phyloP scores from a whole-genome alignment of 2,797 vertebrate species.

The Macrochelys suwanniensis region DNA sequence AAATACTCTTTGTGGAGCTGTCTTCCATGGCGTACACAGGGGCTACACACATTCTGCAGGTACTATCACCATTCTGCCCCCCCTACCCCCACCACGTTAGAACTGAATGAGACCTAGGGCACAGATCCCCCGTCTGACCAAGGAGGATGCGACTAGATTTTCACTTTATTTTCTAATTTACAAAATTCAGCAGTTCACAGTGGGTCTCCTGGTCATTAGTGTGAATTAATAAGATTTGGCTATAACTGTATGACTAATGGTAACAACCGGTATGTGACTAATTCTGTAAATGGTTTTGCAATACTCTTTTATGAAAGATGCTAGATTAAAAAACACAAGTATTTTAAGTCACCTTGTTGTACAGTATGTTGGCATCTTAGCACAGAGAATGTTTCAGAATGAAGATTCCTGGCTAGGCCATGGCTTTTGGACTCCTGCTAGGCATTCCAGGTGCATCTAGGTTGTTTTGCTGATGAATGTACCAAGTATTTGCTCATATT shows the following conservation, averaged over 20 bases:
- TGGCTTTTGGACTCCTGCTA: neutral
- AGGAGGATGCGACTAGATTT: neutral
- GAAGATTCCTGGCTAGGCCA: rapidly evolving
- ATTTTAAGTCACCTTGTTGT: neutral
- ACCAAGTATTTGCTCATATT: neutral
- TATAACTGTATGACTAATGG: conserved; percentile 25
- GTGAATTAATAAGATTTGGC: conserved; percentile 26
- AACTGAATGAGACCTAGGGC: rapidly evolving
- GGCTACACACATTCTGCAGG: neutral
- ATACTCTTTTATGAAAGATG: neutral
- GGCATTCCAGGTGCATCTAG: neutral
- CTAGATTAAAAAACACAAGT: neutral
- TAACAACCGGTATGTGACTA: conserved; percentile 18
- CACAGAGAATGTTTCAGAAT: neutral
- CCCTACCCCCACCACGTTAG: neutral
- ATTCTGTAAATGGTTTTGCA: conserved; percentile 25
- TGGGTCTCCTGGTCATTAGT: neutral
- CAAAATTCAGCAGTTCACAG: neutral
- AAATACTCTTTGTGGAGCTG: neutral
- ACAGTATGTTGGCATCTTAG: neutral
- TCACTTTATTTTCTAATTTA: conserved; percentile 2
- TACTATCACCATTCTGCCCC: neutral
- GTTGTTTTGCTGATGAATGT: neutral
- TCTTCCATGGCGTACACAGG: neutral
- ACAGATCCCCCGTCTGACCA: neutral